Base-by-base conservation (phyloP, 2,797 vertebrate species). In the Nyctalus aviator region DNA sequence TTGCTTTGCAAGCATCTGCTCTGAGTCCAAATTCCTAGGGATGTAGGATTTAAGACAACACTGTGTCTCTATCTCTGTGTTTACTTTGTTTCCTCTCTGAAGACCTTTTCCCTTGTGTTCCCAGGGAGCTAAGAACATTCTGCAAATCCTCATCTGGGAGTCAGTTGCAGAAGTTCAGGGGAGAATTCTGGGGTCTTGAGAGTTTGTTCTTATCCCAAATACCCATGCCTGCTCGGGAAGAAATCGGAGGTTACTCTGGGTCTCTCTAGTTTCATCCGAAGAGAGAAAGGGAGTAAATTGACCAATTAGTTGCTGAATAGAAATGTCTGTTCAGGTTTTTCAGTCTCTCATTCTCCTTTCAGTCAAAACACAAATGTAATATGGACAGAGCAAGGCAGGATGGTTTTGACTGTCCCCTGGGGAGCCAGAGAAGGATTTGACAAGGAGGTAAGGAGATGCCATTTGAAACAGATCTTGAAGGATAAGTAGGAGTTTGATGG, bases 21-120 rank as follows among this genome's bases (percentile, higher is more conserved):
- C 76, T 20, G 46, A 82, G 72, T 89, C 84, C 90, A 95, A 50
- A 95, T 96, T 96, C 92, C 93, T 85, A 88, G 73, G 96, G 95
- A 96, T 96, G 95, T 17, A 72, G 69, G 23, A 89, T 91, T 87
- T 57, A 91, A 94, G 96, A 90, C 62, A 91, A 73, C 71, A 81
- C 50, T 96, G 83, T 93, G 41, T 92, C 94, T 96, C 90, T 96
- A 95, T 97, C 95, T 95, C 90, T 96, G 64, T 95, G 90, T 95
- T 96, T 95, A 91, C 50, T 68, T 96, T 57, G 78, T 89, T 96
- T 95, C 35, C 72, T 97, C 86, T 86, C 93, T 64, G 82, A 95
- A 85, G 85, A 92, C 53, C 81, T 90, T 95, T 68, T 55, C 92
- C 77, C 75, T 86, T 86, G 88, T 72, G 50, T 77, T 96, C 41